Evolutionary conservation across 2,113 vertebrate species (phyloP).

Genomic region (Paraplagusia blochii): DNA sequence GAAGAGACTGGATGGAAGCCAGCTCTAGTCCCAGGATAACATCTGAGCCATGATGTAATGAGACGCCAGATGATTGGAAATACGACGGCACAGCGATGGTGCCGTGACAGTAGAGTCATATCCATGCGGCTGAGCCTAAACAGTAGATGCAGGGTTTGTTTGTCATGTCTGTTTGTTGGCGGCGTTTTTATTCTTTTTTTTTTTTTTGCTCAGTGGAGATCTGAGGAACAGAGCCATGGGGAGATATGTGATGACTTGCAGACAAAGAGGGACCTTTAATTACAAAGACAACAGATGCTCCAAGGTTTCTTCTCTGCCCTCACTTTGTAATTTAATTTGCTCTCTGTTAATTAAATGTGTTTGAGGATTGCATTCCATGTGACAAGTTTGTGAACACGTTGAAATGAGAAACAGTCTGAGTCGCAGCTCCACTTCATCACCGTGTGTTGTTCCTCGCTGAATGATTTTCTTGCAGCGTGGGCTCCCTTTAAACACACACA

Average conservation of each 20-base stretch:
- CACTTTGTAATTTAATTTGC: conserved; percentile 67
- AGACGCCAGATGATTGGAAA: too few species aligned
- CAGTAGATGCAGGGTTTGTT: not conserved
- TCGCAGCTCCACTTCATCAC: conserved; percentile 2
- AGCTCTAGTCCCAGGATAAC: too few species aligned
- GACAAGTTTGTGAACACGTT: conserved; percentile 24
- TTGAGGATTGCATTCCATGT: conserved; percentile 42
- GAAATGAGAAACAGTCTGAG: conserved; percentile 14
- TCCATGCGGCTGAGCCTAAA: not conserved
- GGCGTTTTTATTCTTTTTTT: conserved; percentile 26
- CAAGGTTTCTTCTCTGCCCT: conserved; percentile 57
- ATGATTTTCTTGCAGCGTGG: not conserved
- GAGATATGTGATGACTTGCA: conserved; percentile 56
- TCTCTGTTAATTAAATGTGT: conserved; percentile 65
- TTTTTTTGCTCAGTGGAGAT: conserved; percentile 47
- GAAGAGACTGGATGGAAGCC: too few species aligned
- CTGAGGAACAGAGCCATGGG: conserved; percentile 44
- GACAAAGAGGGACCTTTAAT: conserved; percentile 69
- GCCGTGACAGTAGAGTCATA: not conserved
- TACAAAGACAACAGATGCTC: conserved; percentile 68
- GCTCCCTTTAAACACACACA: conserved; percentile 1
- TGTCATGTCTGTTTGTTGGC: conserved; percentile 16
- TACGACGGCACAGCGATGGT: too few species aligned
- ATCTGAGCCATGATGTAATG: too few species aligned
- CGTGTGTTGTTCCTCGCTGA: not conserved